These are phyloP conservation scores for Lepas anatifera DNA, from an alignment of 2,888 invertebrate genomes.

Conservation along the genomic window DNA sequence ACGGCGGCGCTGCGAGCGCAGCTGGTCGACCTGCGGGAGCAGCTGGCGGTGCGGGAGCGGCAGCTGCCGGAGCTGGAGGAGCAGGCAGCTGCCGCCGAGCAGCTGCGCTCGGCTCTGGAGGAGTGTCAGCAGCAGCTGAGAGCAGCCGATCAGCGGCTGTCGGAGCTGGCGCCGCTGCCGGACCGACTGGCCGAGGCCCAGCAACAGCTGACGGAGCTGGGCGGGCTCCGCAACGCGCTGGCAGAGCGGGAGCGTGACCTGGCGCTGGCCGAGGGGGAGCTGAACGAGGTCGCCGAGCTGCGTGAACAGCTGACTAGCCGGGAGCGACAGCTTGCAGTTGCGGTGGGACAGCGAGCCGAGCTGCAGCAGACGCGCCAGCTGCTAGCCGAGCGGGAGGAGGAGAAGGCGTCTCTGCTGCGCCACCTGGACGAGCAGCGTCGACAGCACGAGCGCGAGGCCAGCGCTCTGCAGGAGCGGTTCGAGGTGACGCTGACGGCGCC, in stretches of 20 bases:
- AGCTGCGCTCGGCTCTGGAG: not conserved
- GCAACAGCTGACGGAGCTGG: slow-evolving; percentile 20
- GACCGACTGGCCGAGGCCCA: slow-evolving; percentile 18
- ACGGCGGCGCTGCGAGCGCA: slow-evolving; percentile 6
- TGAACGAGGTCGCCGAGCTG: slow-evolving; percentile 6
- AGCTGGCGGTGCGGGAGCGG: slow-evolving; percentile 18
- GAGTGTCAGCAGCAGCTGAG: not conserved
- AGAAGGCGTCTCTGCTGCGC: slow-evolving; percentile 4
- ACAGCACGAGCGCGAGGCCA: not conserved
- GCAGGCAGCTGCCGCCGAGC: not conserved
- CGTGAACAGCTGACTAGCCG: slow-evolving; percentile 14
- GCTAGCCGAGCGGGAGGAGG: not conserved
- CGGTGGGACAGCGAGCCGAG: not conserved
- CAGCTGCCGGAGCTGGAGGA: slow-evolving; percentile 17
- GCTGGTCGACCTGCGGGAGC: not conserved
- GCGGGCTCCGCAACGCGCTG: not conserved
- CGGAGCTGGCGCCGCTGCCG: slow-evolving; percentile 16
- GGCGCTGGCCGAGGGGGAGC: slow-evolving; percentile 19
- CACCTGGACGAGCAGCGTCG: slow-evolving; percentile 6
- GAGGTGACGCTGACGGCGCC: not conserved
- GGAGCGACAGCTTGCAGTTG: not conserved
- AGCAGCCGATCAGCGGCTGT: not conserved
- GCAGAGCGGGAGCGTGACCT: slow-evolving; percentile 13
- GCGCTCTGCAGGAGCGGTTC: not conserved
- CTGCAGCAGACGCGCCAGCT: not conserved